Percentiles rank a stretch among this genome's conserved stretches.
Evolutionary conservation across 2,888 invertebrate species (phyloP).

Genomic region (Rotaria socialis): DNA sequence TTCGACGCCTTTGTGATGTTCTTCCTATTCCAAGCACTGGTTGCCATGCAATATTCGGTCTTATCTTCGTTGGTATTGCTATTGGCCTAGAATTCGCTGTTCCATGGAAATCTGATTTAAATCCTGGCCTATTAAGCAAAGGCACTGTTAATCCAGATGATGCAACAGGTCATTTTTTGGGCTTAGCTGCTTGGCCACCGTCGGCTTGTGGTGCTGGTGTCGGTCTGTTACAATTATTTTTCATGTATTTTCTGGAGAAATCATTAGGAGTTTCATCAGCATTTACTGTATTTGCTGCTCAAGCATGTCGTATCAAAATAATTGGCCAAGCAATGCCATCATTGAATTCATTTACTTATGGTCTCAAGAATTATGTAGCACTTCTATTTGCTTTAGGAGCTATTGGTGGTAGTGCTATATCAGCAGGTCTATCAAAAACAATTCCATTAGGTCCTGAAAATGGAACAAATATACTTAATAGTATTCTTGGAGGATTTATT

Average conservation of each 20-base stretch:
- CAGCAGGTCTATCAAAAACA: neutral
- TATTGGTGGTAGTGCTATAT: neutral
- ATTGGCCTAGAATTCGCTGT: neutral
- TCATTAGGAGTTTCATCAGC: conserved; percentile 24
- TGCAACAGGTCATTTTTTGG: neutral
- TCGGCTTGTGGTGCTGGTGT: neutral
- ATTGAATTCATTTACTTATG: neutral
- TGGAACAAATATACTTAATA: conserved; percentile 46
- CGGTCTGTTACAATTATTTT: conserved; percentile 27
- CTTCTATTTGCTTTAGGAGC: neutral
- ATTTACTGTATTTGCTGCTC: conserved; percentile 22
- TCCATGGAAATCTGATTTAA: neutral
- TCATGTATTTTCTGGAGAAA: neutral
- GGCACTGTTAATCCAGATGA: neutral
- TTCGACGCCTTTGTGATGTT: neutral
- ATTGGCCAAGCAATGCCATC: neutral
- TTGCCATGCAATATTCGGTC: neutral
- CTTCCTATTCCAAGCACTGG: neutral
- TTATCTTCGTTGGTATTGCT: neutral
- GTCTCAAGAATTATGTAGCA: neutral
- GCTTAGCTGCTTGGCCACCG: conserved; percentile 27
- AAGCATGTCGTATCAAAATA: neutral
- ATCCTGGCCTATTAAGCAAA: neutral
- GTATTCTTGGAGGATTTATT: conserved; percentile 48
- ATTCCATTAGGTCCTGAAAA: conserved; percentile 32